These are phyloP conservation scores for Neopipo cinnamomea DNA, from an alignment of 2,113 vertebrate genomes.

Conservation along the genomic window DNA sequence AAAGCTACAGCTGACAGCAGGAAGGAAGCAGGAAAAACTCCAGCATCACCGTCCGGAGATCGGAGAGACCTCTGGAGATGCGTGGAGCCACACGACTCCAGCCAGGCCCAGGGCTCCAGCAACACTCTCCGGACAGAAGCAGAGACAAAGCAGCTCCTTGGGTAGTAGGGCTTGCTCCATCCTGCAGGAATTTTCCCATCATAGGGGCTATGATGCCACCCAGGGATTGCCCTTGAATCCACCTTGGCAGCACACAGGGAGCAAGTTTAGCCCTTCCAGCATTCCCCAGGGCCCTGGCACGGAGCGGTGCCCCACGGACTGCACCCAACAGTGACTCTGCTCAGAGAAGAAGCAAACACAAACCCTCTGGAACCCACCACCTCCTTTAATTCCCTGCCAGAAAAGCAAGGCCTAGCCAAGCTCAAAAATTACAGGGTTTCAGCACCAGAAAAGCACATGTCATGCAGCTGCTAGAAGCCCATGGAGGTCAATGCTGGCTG, in stretches of 20 bases:
- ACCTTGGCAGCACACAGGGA: not conserved
- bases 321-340: accelerated
- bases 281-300: not conserved
- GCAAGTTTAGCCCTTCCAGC: not conserved
- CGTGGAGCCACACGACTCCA: not conserved
- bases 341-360: not conserved
- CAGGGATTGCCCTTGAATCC: accelerated
- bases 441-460: not conserved
- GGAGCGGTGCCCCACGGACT: accelerated
- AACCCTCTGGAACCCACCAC: not conserved
- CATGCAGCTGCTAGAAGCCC: not conserved
- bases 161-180: not conserved
- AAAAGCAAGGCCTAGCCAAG: not conserved
- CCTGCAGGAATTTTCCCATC: not conserved
- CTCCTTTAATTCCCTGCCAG: constrained; percentile 25
- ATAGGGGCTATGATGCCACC: accelerated
- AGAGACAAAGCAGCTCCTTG: not conserved
- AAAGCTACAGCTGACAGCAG: constrained; percentile 50
- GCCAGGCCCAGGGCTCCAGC: accelerated
- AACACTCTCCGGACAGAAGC: accelerated
- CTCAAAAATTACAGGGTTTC: not conserved
- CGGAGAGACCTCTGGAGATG: not conserved
- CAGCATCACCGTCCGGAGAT: not conserved
- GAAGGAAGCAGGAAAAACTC: constrained; percentile 63
- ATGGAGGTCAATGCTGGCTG: accelerated